Percentiles rank a stretch among this genome's conserved stretches.
These are phyloP conservation scores for Sorex maritimensis DNA, from an alignment of 2,797 vertebrate genomes.

Conservation along the genomic window DNA sequence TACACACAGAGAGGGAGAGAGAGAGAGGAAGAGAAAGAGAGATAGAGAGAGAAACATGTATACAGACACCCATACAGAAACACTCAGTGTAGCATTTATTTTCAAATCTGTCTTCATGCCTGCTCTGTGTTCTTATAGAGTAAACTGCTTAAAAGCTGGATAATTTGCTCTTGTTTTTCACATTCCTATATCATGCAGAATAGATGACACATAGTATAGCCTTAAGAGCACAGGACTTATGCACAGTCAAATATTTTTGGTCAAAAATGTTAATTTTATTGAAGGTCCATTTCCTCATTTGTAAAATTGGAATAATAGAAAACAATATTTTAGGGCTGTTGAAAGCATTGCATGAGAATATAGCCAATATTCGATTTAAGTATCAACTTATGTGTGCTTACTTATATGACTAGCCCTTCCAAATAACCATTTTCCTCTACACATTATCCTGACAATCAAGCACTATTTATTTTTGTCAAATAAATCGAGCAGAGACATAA, in stretches of 20 bases:
- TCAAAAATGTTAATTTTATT: not conserved
- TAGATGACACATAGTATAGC: not conserved
- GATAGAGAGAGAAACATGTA: not conserved
- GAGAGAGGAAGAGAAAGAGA: no score
- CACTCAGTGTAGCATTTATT: not conserved
- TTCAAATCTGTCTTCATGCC: not conserved
- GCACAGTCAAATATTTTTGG: not conserved
- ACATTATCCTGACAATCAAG: not conserved
- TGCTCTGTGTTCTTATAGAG: not conserved
- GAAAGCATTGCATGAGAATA: not conserved
- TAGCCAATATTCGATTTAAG: constrained; percentile 4
- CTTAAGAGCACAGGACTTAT: not conserved
- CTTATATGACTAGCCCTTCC: not conserved
- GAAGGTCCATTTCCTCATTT: not conserved
- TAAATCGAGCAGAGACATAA: constrained; percentile 23
- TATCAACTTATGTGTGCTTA: not conserved
- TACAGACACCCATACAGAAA: not conserved
- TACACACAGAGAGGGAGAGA: no score
- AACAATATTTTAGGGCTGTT: not conserved
- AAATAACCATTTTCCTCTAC: not conserved
- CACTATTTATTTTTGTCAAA: not conserved
- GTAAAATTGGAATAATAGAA: not conserved
- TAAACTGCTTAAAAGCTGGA: not conserved
- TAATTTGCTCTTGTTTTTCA: not conserved
- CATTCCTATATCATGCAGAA: not conserved